Base-by-base conservation (phyloP, 2,113 vertebrate genomes). In the Grammomys dolichurus region DNA sequence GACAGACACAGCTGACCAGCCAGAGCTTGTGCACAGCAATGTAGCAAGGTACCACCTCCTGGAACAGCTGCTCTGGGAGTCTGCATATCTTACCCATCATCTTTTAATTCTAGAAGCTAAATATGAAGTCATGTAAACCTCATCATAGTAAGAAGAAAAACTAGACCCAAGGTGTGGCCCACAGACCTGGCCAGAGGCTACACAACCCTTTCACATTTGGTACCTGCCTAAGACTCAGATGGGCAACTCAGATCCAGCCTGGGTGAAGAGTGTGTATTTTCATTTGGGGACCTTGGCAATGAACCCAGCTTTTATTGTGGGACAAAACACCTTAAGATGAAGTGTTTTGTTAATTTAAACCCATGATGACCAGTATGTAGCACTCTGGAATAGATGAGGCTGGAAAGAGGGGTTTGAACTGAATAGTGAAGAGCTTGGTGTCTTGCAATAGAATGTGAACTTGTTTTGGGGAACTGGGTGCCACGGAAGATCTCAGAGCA, bases 111-210 rank as follows among this genome's bases (percentile, higher is more conserved):
- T 33, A 40, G 56, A 69, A 80, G 51, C 22, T 77, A 48, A 81
- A 86, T 75, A 46, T 95, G 85, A 94, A 93, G 67, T 86, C 51
- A 56, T 65, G 13, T 46, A 54, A 67, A 13, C 56, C 20, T 96
- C 43, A 1, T 51, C 31, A 28, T 63, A 40, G 46, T 77, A 88
- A 82, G 28, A 73, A 88, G 17, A 58, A 70, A 85, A 60, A 22
- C 1, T 10, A 84, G 31, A 17, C 40, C 82, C 81, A n/a, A 67
- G 4, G 92, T 24, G 69, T 51, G 40, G 70, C 51, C 75, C n/a
- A 16, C 67, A 20, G 3, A 7, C 33, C 80, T 88, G n/a, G 70
- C 16, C 88, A 48, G 33, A 51, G 36, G 24, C 60, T 89, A 84
- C 48, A 51, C 11, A 87, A 19, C 33, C 88, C 43, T n/a, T 56